Evolutionary conservation across 1,140 invertebrate species (phyloP).

Genomic region (Eueides isabella): DNA sequence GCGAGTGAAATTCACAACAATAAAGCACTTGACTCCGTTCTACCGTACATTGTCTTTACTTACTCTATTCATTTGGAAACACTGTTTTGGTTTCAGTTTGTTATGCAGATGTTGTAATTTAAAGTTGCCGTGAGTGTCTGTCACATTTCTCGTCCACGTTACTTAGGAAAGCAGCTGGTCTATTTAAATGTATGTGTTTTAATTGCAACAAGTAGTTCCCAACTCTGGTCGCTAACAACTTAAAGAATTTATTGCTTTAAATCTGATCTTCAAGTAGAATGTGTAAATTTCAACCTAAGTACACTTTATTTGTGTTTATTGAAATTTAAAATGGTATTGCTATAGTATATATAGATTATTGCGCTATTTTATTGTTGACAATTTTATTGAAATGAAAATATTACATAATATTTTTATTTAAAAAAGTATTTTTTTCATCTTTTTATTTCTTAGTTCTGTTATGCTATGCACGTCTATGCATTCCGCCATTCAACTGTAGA

Average conservation of each 20-base stretch:
- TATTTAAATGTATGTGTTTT: conserved; percentile 32
- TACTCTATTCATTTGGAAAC: conserved; percentile 1
- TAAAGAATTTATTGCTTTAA: neutral
- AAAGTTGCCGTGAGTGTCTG: conserved; percentile 37
- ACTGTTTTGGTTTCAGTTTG: conserved; percentile 17
- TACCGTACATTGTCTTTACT: conserved; percentile 9
- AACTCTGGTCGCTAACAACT: conserved; percentile 17
- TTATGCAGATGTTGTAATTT: conserved; percentile 23
- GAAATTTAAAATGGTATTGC: too few relatives aligned
- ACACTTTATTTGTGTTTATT: neutral
- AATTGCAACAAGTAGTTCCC: conserved; percentile 30
- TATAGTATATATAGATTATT: too few relatives aligned
- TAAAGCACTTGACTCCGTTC: neutral
- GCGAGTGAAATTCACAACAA: neutral
- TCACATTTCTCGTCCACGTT: conserved; percentile 46
- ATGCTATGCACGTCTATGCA: too few relatives aligned
- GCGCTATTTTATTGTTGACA: too few relatives aligned
- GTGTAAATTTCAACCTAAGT: neutral
- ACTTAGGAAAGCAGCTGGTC: conserved; percentile 46
- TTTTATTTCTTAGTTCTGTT: too few relatives aligned
- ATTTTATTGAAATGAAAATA: too few relatives aligned
- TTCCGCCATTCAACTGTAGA: too few relatives aligned
- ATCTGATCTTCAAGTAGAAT: neutral
- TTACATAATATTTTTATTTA: too few relatives aligned
- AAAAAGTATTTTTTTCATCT: too few relatives aligned